These are phyloP conservation scores for Elegia similella DNA, from an alignment of 2,888 invertebrate genomes.

Conservation along the genomic window DNA sequence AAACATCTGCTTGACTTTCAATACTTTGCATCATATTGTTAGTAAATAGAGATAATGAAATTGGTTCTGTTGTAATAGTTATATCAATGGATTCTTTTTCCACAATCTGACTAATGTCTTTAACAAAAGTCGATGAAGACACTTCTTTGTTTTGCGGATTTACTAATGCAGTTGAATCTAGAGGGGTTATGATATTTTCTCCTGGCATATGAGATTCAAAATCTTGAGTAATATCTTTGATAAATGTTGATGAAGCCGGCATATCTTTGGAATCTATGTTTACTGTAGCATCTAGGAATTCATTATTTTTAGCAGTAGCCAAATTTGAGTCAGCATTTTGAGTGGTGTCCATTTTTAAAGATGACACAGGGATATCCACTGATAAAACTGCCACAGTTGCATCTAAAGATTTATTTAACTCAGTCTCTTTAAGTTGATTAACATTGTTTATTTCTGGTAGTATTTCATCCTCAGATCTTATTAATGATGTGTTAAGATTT, in stretches of 20 bases:
- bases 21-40: background rate
- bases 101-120: background rate
- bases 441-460: background rate
- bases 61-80: background rate
- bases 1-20: background rate
- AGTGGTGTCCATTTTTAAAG: background rate
- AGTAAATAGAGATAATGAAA: background rate
- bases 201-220: background rate
- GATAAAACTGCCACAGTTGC: background rate
- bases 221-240: slow-evolving; percentile 6
- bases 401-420: background rate
- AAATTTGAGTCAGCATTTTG: background rate
- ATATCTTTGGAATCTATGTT: background rate
- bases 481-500: background rate
- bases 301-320: background rate
- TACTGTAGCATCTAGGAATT: slow-evolving; percentile 3
- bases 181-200: background rate
- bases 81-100: background rate
- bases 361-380: background rate
- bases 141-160: background rate
- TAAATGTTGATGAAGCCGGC: background rate
- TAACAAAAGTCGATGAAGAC: background rate
- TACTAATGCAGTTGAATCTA: background rate
- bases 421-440: background rate
- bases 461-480: background rate